Base-by-base conservation (phyloP, 2,888 invertebrate genomes). In the Harpalus rufipes region DNA sequence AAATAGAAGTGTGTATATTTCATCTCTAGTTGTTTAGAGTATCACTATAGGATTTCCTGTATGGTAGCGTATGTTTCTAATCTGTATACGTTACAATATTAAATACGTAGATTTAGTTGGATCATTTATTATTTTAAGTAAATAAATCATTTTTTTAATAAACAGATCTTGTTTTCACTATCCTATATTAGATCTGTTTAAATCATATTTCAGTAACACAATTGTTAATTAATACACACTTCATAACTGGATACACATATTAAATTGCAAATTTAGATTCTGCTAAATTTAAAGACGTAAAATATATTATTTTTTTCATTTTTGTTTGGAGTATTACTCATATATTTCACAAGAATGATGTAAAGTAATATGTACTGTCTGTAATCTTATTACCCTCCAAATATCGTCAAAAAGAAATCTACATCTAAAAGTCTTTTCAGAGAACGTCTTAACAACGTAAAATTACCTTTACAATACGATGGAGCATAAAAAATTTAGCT, bases 1-100 rank as follows among this genome's bases (percentile, higher is more conserved):
- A 81, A 65, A 81, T 81, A 81, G 56, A n/a, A n/a, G 16, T 80
- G 80, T 61, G 41, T 80, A 16, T 80, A 41, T 61, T 80, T 80
- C 80, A 80, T 80, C 59, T 80, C 41, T 80, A 80, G 80, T 80
- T 80, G 80, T 80, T 80, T 80, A 80, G 61, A 80, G 58, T 80
- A 80, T 80, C 61, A 80, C 61, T 61, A 51, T 51, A 78, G 72
- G 72, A 74, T 74, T 74, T 74, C 72, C 72, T 41, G 72, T 74
- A 41, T n/a, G 72, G 14, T 39, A 41, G 18, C 72, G 44, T 39
- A 44, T 59, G 41, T 76, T 76, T 76, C 51, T 14, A 76, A 25
- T 21, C 76, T 76, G 44, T 68, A n/a, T 68, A 39, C 32, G 14
- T 74, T 74, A 44, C n/a, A 44, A 74, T 74, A 74, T 74, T 74